Evolutionary conservation across 2,113 vertebrate species (phyloP).

Genomic region (Corythornis madagascariensis): DNA sequence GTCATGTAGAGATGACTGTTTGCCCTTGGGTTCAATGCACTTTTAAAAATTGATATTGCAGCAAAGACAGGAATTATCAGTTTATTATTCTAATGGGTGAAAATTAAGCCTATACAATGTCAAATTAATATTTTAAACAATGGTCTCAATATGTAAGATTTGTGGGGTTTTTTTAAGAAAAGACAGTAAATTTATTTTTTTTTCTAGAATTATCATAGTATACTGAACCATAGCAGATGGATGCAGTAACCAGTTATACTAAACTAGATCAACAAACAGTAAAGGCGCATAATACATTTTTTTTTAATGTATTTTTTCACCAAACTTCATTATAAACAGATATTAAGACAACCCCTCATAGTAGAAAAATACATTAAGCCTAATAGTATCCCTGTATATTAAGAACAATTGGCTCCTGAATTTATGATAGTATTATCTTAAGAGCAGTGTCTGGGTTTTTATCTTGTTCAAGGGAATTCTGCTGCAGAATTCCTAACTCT

Average conservation of each 20-base stretch:
- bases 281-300: not conserved
- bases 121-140: not conserved
- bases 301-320: not conserved
- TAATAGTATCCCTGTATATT: not conserved
- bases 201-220: not conserved
- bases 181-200: not conserved
- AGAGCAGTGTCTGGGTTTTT: not conserved
- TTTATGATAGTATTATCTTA: not conserved
- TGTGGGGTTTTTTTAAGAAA: not conserved
- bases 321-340: not conserved
- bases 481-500: too few species aligned
- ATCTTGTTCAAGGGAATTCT: not conserved
- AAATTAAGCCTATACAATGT: not conserved
- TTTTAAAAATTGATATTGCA: not conserved
- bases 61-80: not conserved
- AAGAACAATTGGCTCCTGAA: not conserved
- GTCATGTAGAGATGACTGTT: not conserved
- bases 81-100: not conserved
- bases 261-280: not conserved
- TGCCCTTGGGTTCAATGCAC: not conserved
- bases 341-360: not conserved
- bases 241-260: not conserved
- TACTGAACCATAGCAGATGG: not conserved
- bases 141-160: not conserved
- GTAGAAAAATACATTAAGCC: not conserved